Evolutionary conservation across 2,113 vertebrate genomes (phyloP).

Genomic region (Pygoscelis antarcticus): DNA sequence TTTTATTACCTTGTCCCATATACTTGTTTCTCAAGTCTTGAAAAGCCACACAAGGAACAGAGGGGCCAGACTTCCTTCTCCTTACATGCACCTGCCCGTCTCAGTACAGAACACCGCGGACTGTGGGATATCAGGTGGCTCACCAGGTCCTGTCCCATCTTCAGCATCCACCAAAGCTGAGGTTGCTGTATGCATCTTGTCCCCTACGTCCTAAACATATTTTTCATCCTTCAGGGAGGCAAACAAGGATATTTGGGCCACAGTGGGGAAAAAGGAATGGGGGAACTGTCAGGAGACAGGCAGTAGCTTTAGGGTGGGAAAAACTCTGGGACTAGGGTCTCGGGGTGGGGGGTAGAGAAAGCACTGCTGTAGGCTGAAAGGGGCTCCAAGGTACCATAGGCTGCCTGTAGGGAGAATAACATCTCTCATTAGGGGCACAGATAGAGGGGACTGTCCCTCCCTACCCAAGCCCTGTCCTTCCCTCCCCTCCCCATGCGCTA

Average conservation of each 20-base stretch:
- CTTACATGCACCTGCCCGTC: background rate
- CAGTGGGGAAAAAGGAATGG: background rate
- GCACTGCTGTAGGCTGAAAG: background rate
- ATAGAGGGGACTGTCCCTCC: background rate
- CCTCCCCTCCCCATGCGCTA: background rate
- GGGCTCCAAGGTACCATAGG: background rate
- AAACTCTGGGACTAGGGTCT: background rate
- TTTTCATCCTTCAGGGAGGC: background rate
- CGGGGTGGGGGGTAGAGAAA: background rate
- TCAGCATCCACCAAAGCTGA: background rate
- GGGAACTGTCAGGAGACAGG: background rate
- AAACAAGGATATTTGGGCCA: background rate
- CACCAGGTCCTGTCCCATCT: background rate
- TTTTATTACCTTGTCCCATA: background rate
- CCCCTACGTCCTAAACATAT: background rate
- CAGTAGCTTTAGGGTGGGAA: background rate
- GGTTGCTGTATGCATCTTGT: background rate
- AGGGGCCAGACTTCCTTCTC: background rate
- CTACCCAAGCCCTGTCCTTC: background rate
- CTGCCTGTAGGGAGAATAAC: background rate
- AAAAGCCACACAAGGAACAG: background rate
- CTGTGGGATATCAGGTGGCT: background rate
- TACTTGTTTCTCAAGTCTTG: background rate
- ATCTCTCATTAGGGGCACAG: background rate
- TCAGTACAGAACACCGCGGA: rapidly evolving